phyloP scores from a whole-genome alignment of 2,113 vertebrate species.

The Thryonomys swinderianus region DNA sequence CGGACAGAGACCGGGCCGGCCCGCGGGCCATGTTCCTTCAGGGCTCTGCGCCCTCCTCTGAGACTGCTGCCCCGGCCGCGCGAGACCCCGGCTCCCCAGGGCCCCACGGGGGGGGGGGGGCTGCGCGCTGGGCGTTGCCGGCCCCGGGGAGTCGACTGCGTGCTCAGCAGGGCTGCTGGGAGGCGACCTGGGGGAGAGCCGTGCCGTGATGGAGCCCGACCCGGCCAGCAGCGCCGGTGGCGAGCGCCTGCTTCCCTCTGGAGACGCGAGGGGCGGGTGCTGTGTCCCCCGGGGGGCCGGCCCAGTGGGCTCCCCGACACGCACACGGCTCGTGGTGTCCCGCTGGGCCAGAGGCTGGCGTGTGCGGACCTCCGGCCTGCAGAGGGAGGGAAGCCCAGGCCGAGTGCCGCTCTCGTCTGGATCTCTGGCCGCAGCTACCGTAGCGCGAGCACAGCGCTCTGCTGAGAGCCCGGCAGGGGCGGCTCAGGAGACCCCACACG shows the following conservation, averaged over 20 bases:
- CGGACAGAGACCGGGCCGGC: neutral
- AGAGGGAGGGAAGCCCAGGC: neutral
- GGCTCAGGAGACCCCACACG: neutral
- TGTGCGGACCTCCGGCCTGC: neutral
- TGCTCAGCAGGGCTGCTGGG: neutral
- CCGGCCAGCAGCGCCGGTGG: no score
- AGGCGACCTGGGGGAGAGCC: no score
- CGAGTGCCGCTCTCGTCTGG: neutral
- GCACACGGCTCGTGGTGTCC: no score
- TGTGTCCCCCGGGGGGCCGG: neutral
- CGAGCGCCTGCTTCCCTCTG: neutral
- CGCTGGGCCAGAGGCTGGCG: no score
- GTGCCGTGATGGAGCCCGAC: no score
- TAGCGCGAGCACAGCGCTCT: fast-evolving
- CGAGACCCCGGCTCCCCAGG: neutral
- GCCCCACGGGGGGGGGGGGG: neutral
- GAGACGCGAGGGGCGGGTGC: neutral
- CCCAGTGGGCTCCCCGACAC: neutral
- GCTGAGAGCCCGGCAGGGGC: neutral
- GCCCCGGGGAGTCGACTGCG: neutral
- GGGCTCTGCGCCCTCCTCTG: neutral
- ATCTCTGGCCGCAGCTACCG: neutral
- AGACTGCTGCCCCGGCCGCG: neutral
- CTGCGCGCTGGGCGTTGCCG: neutral
- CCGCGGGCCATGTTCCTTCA: fast-evolving